Percentiles rank a stretch among this genome's conserved stretches.
Evolutionary conservation across 1,140 invertebrate species (phyloP).

Genomic region (Megathymus violae): DNA sequence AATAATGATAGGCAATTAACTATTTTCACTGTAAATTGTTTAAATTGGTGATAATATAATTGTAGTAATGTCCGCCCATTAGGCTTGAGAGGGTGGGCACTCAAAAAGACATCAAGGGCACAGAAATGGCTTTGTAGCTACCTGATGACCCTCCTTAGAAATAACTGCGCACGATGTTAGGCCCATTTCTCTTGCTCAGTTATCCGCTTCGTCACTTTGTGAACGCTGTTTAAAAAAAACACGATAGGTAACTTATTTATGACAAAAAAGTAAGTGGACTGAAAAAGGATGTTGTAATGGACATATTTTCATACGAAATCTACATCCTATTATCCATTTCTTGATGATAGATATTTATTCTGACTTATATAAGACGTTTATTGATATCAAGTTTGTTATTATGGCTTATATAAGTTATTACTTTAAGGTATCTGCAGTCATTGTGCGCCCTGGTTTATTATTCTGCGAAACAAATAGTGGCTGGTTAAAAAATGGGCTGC

Average conservation of each 20-base stretch:
- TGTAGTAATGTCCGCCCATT: conserved; percentile 20
- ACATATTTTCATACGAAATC: no score
- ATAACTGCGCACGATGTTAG: conserved; percentile 63
- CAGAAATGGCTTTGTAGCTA: conserved; percentile 78
- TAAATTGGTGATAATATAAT: neutral
- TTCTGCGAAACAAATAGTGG: conserved; percentile 13
- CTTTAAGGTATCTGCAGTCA: conserved; percentile 10
- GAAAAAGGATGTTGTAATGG: no score
- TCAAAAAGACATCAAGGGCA: conserved; percentile 78
- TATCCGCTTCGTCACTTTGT: conserved; percentile 42
- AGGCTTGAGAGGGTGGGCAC: conserved; percentile 38
- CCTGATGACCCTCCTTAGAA: conserved; percentile 73
- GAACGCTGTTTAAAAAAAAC: conserved; percentile 17
- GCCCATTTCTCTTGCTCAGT: conserved; percentile 49
- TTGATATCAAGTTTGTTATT: no score
- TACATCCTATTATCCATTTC: no score
- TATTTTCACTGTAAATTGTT: neutral
- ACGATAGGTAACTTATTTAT: no score
- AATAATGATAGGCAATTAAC: no score
- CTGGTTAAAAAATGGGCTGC: conserved; percentile 31
- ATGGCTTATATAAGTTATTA: conserved; percentile 2
- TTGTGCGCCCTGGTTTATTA: conserved; percentile 7
- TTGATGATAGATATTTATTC: no score
- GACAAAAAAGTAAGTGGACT: no score
- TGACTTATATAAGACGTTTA: no score